Evolutionary conservation across 2,797 vertebrate genomes (phyloP).

Genomic region (Phalloptychus januarius): DNA sequence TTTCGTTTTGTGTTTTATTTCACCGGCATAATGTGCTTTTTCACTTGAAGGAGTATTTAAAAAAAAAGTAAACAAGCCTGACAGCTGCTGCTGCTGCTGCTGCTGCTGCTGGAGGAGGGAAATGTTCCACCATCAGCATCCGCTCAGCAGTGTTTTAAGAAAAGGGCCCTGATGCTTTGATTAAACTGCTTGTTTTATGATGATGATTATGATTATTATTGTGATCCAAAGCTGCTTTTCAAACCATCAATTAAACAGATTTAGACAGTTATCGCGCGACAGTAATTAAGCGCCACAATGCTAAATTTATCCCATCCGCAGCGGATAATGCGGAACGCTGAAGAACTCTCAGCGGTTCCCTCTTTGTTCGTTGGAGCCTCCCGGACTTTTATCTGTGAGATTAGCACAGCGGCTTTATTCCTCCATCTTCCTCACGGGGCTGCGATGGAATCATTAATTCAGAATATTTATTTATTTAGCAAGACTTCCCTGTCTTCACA

Average conservation of each 20-base stretch:
- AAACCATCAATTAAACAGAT: conserved; percentile 49
- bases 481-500: not conserved
- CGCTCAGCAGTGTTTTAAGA: not conserved
- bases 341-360: conserved; percentile 27
- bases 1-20: no score
- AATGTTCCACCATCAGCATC: not conserved
- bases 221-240: conserved; percentile 30
- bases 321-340: conserved; percentile 31
- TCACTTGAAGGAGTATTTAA: not conserved
- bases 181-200: conserved; percentile 9
- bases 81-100: not conserved
- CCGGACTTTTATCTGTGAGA: conserved; percentile 13
- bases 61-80: not conserved
- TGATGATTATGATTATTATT: not conserved
- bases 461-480: conserved; percentile 16
- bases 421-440: conserved; percentile 14
- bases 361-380: conserved; percentile 29
- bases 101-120: not conserved
- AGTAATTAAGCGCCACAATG: conserved; percentile 50
- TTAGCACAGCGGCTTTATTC: not conserved
- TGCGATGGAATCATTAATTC: conserved; percentile 28
- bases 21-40: not conserved
- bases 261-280: conserved; percentile 32
- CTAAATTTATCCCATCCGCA: conserved; percentile 42
- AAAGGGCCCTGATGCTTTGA: conserved; percentile 11